Conservation (phyloP, 2,113 vertebrate species). For the Cynocephalus volans region DNA sequence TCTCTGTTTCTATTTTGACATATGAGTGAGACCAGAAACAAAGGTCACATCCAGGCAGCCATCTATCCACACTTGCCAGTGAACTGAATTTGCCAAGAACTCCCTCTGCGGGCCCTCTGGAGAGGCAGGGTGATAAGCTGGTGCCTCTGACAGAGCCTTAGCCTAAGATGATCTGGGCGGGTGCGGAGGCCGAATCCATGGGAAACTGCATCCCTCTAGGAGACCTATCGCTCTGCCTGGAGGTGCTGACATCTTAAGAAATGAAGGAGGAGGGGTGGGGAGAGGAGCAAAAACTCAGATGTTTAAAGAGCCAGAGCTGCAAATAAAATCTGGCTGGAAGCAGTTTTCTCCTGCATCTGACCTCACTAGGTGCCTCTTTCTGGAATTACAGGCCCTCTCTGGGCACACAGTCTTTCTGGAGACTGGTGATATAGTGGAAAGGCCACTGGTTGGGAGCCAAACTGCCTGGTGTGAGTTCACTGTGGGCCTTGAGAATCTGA, state of each 20-base stretch:
- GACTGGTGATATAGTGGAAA: neutral
- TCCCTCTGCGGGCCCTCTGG: constrained; percentile 23
- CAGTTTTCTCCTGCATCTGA: neutral
- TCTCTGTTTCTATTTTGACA: constrained; percentile 58
- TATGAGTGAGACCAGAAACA: constrained; percentile 67
- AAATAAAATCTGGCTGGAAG: constrained; percentile 27
- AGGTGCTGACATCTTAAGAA: constrained; percentile 23
- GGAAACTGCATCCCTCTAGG: neutral
- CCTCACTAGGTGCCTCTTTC: neutral
- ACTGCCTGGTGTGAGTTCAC: neutral
- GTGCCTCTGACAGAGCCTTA: constrained; percentile 55
- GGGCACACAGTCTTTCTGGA: neutral
- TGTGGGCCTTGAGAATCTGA: neutral
- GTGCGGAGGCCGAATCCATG: neutral
- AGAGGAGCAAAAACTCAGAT: neutral
- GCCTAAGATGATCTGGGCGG: neutral
- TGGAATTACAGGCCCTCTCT: neutral
- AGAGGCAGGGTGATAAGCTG: constrained; percentile 63
- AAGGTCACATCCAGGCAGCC: constrained; percentile 74
- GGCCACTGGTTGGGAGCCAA: neutral
- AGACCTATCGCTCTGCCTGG: neutral
- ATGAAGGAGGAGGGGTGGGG: neutral
- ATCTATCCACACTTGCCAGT: constrained; percentile 75
- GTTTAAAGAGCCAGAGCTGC: constrained; percentile 47
- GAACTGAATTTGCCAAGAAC: constrained; percentile 75